A percentile compares a stretch with the other conserved stretches of the same genome.
phyloP scores from a whole-genome alignment of 1,140 invertebrate species.

The Plodia interpunctella region DNA sequence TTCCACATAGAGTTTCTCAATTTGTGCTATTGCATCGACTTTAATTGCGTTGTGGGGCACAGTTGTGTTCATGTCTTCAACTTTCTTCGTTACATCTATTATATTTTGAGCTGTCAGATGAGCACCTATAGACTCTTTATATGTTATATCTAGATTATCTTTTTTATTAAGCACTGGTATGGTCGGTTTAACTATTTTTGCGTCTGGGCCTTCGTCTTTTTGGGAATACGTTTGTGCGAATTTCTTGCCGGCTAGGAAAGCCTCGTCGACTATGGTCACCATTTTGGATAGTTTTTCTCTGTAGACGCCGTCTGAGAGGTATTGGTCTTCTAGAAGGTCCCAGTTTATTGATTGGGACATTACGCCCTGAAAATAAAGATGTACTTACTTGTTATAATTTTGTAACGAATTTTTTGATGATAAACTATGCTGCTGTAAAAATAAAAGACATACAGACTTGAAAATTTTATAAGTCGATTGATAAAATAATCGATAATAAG shows the following conservation, averaged over 20 bases:
- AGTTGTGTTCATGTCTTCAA: conserved; percentile 31
- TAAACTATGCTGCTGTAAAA: too few species aligned
- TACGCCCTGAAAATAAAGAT: conserved; percentile 83
- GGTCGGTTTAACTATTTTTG: conserved; percentile 17
- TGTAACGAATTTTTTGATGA: too few species aligned
- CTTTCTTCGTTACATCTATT: conserved; percentile 29
- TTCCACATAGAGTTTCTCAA: conserved; percentile 42
- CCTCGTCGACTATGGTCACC: conserved; percentile 84
- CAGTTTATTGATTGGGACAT: conserved; percentile 97
- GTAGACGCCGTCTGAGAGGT: conserved; percentile 89
- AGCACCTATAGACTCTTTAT: conserved; percentile 38
- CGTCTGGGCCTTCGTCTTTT: conserved; percentile 18
- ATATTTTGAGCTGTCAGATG: conserved; percentile 19
- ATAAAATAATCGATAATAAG: conserved; percentile 6
- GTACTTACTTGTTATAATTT: too few species aligned
- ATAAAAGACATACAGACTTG: too few species aligned
- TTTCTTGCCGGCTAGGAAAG: conserved; percentile 87
- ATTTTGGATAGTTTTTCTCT: conserved; percentile 91
- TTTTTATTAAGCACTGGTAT: conserved; percentile 34
- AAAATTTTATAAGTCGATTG: not conserved
- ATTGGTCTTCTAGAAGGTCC: conserved; percentile 93
- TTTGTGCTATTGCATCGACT: conserved; percentile 24
- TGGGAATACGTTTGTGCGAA: conserved; percentile 86
- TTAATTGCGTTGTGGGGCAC: conserved; percentile 29
- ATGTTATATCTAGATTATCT: conserved; percentile 44